Evolutionary conservation across 2,888 invertebrate genomes (phyloP), one percentile per base, ranked within the genome.

Genomic region (Scrobipalpa costella): DNA sequence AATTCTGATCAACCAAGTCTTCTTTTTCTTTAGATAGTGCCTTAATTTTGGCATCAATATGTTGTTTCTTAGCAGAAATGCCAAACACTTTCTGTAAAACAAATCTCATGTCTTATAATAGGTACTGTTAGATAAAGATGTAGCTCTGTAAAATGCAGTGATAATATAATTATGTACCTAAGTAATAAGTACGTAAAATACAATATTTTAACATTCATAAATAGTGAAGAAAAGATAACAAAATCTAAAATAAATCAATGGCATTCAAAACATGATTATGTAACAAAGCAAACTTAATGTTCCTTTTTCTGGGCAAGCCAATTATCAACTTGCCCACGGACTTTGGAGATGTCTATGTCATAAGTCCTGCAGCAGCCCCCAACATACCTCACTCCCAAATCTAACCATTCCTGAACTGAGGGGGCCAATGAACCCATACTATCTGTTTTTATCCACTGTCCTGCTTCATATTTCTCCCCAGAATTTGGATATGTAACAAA

Each of bases 311-410:
- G 33, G 0, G 73, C 66, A 61, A 73, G 61, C 84, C 85, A 86
- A 33, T 66, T 69, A 57, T 77, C 63, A 1, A 84, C 82, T 71
- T 82, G 70, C 19, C 66, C 68, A 27, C 73, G 71, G 65, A 97
- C 96, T 61, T 92, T 91, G 21, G 89, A 86, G 61, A 98, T 94
- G 78, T 98, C 97, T 5, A 94, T 90, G 0, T 95, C 95, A 69
- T 94, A 94, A 0, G 97, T 96, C 71, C 97, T 92, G 84, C 98
- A 99, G 78, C 98, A 99, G 0, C 98, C 98, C 15, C 98, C 98
- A 58, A 98, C 92, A 78, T 95, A 96, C 65, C 92, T 93, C 0
- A 96, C 96, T 0, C 98, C 98, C 8, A 95, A 78, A 64, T 95
- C 92, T 27, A 96, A 79, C 98, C 98, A 98, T 66, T 94, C 93